Evolutionary conservation across 1,140 invertebrate species (phyloP).

Genomic region (Drosophila hydei): DNA sequence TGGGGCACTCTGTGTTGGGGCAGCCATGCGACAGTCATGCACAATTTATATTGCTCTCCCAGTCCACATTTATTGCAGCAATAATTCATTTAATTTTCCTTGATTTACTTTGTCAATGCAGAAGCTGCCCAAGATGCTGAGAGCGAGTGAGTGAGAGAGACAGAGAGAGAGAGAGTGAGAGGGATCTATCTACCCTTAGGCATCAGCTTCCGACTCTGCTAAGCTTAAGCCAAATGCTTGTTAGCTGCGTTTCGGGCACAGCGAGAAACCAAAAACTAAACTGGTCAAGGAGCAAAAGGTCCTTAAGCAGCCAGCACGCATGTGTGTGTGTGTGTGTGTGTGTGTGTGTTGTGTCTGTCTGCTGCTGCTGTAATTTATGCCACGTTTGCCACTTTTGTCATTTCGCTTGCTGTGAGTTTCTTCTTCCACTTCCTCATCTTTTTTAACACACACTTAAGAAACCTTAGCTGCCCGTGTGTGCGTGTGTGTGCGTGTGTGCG

Average conservation of each 20-base stretch:
- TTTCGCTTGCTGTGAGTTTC: slow-evolving; percentile 53
- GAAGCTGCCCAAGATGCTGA: not conserved
- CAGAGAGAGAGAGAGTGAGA: too few species aligned
- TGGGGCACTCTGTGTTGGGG: slow-evolving; percentile 28
- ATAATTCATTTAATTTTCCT: slow-evolving; percentile 81
- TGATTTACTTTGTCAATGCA: slow-evolving; percentile 77
- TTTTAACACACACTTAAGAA: slow-evolving; percentile 14
- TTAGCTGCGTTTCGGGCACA: slow-evolving; percentile 24
- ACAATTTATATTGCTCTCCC: slow-evolving; percentile 68
- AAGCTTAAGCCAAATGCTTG: slow-evolving; percentile 19
- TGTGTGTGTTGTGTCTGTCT: slow-evolving; percentile 12
- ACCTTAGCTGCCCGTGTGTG: not conserved
- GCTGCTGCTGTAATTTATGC: slow-evolving; percentile 66
- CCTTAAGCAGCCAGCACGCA: not conserved
- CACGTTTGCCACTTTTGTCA: slow-evolving; percentile 81
- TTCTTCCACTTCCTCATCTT: not conserved
- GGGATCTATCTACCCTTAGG: not conserved
- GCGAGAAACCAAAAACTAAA: slow-evolving; percentile 36
- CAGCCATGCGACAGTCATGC: slow-evolving; percentile 34
- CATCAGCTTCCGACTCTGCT: not conserved
- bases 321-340: slow-evolving; percentile 3
- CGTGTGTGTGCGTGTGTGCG: not conserved
- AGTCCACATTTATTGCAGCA: slow-evolving; percentile 77
- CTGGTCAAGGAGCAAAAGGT: slow-evolving; percentile 32
- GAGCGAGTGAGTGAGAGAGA: too few species aligned